Base-by-base conservation (phyloP, 2,113 vertebrate species). In the Nothoprocta perdicaria region DNA sequence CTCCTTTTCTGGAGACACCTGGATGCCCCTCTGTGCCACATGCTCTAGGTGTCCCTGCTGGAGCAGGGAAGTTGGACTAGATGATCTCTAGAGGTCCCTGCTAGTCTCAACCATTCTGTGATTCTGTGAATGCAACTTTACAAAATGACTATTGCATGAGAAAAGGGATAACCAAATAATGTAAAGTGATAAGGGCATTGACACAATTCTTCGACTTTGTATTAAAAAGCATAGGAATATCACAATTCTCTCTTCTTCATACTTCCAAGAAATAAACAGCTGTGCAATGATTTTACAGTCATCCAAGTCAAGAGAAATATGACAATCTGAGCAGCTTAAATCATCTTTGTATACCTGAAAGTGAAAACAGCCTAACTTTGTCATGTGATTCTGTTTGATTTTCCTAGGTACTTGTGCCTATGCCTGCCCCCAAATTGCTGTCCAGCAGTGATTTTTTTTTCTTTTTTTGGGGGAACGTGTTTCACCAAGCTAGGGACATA, bases 341-440 rank as follows among this genome's bases (percentile, higher is more conserved):
- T 77, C 68, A 92, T 63, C 41, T 93, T 87, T 73, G 40, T 66
- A 65, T 73, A 79, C 12, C 72, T 80, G 72, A 89, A 92, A 91
- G 1, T 52, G 63, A 82, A 94, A 92, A 41, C 31, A 80, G 48
- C 14, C 6, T 33, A 65, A 24, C 14, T 6, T 93, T 43, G 26
- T 65, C 0, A 31, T 76, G 76, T 79, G 33, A 58, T 75, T 72
- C 12, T 72, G 91, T 88, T 66, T 78, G 69, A 43, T 61, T 12
- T 29, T 77, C 31, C 83, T 88, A 80, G 18, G 13, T 77, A 8
- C 19, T 80, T 55, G 19, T 80, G 60, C 63, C 27, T 76, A 29
- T 27, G 14, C 26, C 45, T 80, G 23, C 50, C 82, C 6, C 26
- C 65, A 66, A 82, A 80, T 38, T 90, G 7, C 41, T 71, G 61